Evolutionary conservation across 2,113 vertebrate species (phyloP), one percentile per base, ranked within the genome.

Genomic region (Ctenomys sociabilis): DNA sequence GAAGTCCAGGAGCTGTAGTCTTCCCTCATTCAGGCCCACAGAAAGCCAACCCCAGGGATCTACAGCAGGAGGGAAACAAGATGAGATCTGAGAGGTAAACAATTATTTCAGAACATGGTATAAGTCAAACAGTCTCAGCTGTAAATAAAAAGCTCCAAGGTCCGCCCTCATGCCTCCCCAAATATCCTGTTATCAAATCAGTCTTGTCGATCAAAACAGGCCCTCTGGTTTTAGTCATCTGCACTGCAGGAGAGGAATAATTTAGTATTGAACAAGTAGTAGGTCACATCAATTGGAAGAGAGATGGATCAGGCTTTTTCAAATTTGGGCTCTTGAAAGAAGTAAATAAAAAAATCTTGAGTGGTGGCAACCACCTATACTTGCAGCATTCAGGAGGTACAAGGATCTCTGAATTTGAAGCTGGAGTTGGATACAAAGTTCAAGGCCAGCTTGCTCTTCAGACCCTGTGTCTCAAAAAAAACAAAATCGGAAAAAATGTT

Each of bases 181-280:
- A 43, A 87, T 92, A 94, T 95, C 91, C 82, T 49, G 68, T 90
- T 90, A 75, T 68, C 80, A 92, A 93, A 82, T 81, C 54, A 81
- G 43, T 91, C 77, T 87, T 92, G 82, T 94, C 91, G 86, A 70
- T 96, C 96, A 83, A 96, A 93, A 95, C 37, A 95, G 75, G 80
- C 95, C 87, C 88, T 95, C 89, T 88, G 83, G 82, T 88, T 94
- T 93, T 63, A 68, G 94, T 93, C 95, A 91, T 77, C 78, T 52
- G 1, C 0, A 77, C 80, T 68, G 85, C 90, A 12, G 37, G 26
- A 95, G 70, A 43, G 28, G 77, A 80, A 75, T 80, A 90, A 78
- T 70, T 77, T 78, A 88, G 86, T 49, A 81, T 0, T 70, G 73
- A 68, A 66, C 80, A 90, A 93, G 72, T 75, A 45, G 1, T 6